Evolutionary conservation across 2,888 invertebrate species (phyloP).

Genomic region (Melangyna quadrimaculata): DNA sequence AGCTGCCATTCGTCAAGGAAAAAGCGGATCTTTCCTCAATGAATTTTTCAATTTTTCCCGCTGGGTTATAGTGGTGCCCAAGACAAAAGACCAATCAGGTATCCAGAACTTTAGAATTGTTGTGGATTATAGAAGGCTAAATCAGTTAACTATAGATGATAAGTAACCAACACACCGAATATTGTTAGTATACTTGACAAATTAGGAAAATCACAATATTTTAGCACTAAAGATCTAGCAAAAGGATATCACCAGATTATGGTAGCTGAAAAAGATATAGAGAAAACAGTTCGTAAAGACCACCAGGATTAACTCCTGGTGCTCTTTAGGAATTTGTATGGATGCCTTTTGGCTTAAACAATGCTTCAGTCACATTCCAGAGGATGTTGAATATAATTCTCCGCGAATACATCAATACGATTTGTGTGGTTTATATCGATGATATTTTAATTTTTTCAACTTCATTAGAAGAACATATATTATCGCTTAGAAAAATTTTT

Average conservation of each 20-base stretch:
- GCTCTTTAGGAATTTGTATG: not conserved
- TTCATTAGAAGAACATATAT: conserved; percentile 1
- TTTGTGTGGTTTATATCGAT: too few species aligned
- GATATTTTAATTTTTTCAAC: conserved; percentile 3
- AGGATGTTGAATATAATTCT: not conserved
- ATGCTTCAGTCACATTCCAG: conserved; percentile 17
- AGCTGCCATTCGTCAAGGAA: too few species aligned
- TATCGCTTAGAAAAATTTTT: conserved; percentile 37
- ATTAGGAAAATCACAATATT: conserved; percentile 53
- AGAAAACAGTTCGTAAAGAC: not conserved
- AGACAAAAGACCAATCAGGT: not conserved
- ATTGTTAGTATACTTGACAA: conserved; percentile 43
- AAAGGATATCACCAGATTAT: conserved; percentile 46
- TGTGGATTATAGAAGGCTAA: conserved; percentile 62
- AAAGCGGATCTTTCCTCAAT: too few species aligned
- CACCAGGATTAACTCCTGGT: not conserved
- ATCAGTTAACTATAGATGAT: conserved; percentile 39
- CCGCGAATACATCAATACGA: too few species aligned
- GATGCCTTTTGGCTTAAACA: conserved; percentile 12
- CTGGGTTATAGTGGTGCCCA: not conserved
- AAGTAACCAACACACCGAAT: conserved; percentile 13
- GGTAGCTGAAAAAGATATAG: conserved; percentile 7
- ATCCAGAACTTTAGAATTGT: conserved; percentile 40
- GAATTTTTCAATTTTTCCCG: too few species aligned
- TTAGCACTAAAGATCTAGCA: conserved; percentile 58